Evolutionary conservation across 2,113 vertebrate species (phyloP).

Genomic region (Paralichthys olivaceus): DNA sequence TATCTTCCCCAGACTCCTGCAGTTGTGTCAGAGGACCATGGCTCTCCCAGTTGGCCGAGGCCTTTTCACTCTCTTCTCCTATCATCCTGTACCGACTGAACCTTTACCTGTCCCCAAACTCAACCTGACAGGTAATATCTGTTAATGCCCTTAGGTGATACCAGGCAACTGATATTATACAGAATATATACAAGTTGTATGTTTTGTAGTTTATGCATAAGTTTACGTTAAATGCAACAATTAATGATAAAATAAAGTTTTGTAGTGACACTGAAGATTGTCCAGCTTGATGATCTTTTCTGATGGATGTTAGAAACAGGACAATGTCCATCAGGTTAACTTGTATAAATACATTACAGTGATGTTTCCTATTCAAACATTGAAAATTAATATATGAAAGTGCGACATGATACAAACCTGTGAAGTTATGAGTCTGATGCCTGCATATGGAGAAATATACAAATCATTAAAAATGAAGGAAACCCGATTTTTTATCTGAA

Average conservation of each 20-base stretch:
- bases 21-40: slow-evolving; percentile 97
- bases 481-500: no score
- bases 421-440: not conserved
- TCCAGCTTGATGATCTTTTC: no score
- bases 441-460: not conserved
- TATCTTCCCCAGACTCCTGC: slow-evolving; percentile 85
- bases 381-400: not conserved
- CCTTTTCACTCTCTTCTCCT: slow-evolving; percentile 97
- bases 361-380: not conserved
- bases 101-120: slow-evolving; percentile 95
- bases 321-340: no score
- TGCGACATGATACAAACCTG: not conserved
- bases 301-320: no score
- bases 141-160: no score
- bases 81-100: slow-evolving; percentile 95
- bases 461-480: not conserved
- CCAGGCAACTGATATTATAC: no score
- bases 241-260: not conserved
- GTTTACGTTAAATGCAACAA: no score
- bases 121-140: slow-evolving; percentile 90
- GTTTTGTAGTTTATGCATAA: no score
- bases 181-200: no score
- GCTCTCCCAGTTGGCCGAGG: slow-evolving; percentile 94
- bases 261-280: not conserved
- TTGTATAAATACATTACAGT: no score